These are phyloP conservation scores for Epinotia brunnichana DNA, from an alignment of 2,888 invertebrate genomes.

Conservation along the genomic window DNA sequence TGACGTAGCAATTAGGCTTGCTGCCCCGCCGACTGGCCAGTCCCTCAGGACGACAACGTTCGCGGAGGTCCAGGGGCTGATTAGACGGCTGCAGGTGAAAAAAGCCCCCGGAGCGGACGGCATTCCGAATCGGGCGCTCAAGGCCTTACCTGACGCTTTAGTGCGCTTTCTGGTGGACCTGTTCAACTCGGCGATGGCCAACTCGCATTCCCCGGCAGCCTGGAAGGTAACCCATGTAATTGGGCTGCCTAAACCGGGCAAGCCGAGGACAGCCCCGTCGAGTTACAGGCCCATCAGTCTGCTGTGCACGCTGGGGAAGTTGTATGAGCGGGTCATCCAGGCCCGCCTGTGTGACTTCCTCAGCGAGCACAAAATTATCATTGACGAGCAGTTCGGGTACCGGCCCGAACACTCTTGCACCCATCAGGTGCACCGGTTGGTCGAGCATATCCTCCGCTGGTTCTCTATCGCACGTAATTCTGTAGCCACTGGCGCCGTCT, in stretches of 20 bases:
- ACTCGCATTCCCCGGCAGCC: background rate
- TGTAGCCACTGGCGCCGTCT: background rate
- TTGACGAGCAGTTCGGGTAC: background rate
- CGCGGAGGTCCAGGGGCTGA: background rate
- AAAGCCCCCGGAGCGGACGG: background rate
- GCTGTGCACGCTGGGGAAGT: background rate
- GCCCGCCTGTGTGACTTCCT: background rate
- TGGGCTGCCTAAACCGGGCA: background rate
- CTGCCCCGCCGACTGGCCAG: background rate
- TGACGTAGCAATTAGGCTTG: background rate
- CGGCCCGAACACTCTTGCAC: background rate
- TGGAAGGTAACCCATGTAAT: slow-evolving; percentile 1
- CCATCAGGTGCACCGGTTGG: background rate
- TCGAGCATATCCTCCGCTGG: background rate
- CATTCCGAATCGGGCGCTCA: background rate
- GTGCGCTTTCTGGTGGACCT: background rate
- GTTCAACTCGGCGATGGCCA: background rate
- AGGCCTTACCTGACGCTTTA: background rate
- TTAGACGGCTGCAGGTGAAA: background rate
- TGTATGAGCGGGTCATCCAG: background rate
- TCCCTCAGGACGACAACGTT: background rate
- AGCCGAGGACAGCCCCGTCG: background rate
- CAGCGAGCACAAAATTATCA: background rate
- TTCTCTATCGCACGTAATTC: background rate
- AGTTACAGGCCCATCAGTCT: background rate